Conservation (phyloP, 2,888 invertebrate genomes). For the Coleophora deauratella region DNA sequence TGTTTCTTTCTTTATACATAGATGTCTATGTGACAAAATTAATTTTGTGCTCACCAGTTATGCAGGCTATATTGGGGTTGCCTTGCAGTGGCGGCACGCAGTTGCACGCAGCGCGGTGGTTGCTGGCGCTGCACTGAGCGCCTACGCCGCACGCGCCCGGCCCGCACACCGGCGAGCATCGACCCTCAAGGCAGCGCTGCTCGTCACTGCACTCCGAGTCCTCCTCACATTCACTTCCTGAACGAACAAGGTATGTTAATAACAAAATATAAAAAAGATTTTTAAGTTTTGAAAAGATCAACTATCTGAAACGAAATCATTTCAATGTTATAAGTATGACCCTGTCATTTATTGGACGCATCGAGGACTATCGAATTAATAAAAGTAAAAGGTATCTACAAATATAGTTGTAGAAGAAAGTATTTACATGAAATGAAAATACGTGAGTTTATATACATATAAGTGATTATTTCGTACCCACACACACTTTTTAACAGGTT, state of each 20-base stretch:
- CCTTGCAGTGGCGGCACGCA: constrained; percentile 84
- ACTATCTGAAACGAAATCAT: no score
- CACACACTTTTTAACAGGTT: not conserved
- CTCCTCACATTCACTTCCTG: constrained; percentile 77
- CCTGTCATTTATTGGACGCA: not conserved
- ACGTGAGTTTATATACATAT: not conserved
- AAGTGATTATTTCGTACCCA: not conserved
- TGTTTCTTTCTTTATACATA: no score
- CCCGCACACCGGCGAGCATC: constrained; percentile 85
- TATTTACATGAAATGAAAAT: no score
- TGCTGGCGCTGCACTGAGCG: constrained; percentile 83
- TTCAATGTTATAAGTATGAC: not conserved
- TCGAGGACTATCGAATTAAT: not conserved
- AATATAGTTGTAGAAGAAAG: no score
- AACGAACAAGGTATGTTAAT: constrained; percentile 1
- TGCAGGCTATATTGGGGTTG: constrained; percentile 87
- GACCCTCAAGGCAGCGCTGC: constrained; percentile 81
- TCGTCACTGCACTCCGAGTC: constrained; percentile 82
- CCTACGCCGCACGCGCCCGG: constrained; percentile 82
- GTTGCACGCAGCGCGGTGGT: constrained; percentile 84
- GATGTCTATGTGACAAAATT: no score
- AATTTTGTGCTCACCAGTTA: constrained; percentile 38
- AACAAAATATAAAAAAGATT: not conserved
- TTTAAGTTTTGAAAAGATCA: no score
- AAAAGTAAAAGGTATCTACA: no score